Evolutionary conservation across 2,113 vertebrate genomes (phyloP).

Genomic region (Poeciliopsis prolifica): DNA sequence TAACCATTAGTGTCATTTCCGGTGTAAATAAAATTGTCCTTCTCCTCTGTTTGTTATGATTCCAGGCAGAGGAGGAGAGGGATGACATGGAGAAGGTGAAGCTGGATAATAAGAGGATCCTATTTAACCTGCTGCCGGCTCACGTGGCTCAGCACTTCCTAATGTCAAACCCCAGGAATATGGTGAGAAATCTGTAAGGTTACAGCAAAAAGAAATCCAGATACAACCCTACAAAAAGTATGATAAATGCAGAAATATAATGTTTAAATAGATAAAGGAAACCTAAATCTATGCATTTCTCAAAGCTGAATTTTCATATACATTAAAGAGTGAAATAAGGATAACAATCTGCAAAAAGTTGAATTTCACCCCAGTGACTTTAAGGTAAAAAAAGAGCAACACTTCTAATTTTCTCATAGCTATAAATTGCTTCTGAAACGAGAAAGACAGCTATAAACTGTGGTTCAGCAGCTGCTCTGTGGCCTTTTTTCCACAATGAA

Average conservation of each 20-base stretch:
- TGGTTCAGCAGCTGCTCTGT: not conserved
- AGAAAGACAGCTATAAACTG: not conserved
- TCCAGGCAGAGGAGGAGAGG: slow-evolving; percentile 94
- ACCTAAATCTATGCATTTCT: not conserved
- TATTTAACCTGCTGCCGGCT: slow-evolving; percentile 96
- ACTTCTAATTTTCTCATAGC: not conserved
- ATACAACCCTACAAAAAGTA: not conserved
- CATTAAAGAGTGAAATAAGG: too few species aligned
- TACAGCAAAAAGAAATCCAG: not conserved
- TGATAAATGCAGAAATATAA: not conserved
- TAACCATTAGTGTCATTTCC: too few species aligned
- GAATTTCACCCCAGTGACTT: too few species aligned
- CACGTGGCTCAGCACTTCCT: slow-evolving; percentile 99
- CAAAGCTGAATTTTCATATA: not conserved
- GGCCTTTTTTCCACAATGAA: not conserved
- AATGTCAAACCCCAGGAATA: slow-evolving; percentile 97
- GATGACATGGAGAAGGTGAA: slow-evolving; percentile 98
- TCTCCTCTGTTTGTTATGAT: slow-evolving; percentile 4
- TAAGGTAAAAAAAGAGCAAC: not conserved
- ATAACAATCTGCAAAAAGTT: too few species aligned
- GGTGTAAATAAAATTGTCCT: not conserved
- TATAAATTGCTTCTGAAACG: not conserved
- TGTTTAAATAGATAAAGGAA: not conserved
- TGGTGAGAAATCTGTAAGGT: slow-evolving; percentile 82
- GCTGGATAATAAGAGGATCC: slow-evolving; percentile 96